A percentile compares a stretch with the other conserved stretches of the same genome.
phyloP scores from a whole-genome alignment of 2,888 invertebrate species.

The Belgica antarctica region DNA sequence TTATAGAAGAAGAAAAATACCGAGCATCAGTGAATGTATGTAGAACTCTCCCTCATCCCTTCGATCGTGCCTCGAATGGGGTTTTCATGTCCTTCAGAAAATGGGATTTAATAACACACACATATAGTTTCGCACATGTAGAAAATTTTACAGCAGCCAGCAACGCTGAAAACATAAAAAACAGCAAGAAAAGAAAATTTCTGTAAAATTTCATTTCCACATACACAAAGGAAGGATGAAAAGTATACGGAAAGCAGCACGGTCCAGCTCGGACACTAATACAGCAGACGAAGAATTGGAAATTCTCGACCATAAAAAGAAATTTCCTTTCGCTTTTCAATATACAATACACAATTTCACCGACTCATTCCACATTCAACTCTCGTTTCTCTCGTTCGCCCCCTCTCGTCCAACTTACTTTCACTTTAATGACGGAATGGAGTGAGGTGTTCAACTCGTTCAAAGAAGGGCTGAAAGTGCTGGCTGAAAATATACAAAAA shows the following conservation, averaged over 20 bases:
- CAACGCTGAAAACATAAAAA: constrained; percentile 37
- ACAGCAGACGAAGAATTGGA: constrained; percentile 22
- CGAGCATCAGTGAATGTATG: constrained; percentile 12
- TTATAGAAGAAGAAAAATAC: constrained; percentile 19
- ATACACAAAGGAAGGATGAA: constrained; percentile 9
- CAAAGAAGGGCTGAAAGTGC: constrained; percentile 5
- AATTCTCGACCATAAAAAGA: constrained; percentile 38
- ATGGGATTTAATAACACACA: constrained; percentile 26
- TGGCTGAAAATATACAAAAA: constrained; percentile 40
- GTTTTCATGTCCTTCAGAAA: constrained; percentile 40
- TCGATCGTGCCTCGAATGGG: neutral
- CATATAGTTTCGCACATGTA: constrained; percentile 37
- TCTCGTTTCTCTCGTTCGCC: constrained; percentile 1
- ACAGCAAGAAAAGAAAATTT: constrained; percentile 31
- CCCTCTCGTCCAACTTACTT: constrained; percentile 42
- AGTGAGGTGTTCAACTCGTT: neutral
- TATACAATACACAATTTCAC: constrained; percentile 1
- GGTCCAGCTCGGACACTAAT: constrained; percentile 6
- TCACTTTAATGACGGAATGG: constrained; percentile 31
- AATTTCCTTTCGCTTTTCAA: constrained; percentile 42
- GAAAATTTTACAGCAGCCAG: constrained; percentile 35
- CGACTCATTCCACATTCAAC: constrained; percentile 11
- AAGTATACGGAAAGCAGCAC: constrained; percentile 12
- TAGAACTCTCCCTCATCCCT: neutral
- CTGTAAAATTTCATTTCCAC: constrained; percentile 35